A percentile compares a stretch with the other conserved stretches of the same genome.
phyloP scores from a whole-genome alignment of 64 coral and sea anemone species.

The Actinia tenebrosa region DNA sequence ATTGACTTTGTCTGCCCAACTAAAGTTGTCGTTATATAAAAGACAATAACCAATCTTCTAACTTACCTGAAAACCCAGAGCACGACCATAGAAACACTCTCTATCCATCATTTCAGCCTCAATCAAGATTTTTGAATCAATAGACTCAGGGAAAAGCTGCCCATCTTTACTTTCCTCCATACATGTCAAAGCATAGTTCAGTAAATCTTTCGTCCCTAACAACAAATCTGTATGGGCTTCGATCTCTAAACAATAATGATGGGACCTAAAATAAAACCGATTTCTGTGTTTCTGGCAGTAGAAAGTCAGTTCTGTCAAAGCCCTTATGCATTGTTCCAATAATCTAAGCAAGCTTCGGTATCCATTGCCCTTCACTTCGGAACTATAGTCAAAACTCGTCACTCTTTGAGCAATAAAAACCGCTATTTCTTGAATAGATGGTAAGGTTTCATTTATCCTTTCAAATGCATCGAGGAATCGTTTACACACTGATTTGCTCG shows the following conservation, averaged over 20 bases:
- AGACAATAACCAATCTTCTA: too few species aligned
- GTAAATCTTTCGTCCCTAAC: conserved; percentile 53
- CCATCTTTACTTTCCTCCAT: conserved; percentile 46
- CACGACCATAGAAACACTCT: conserved; percentile 94
- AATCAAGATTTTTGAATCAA: conserved; percentile 72
- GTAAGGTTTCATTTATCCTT: conserved; percentile 41
- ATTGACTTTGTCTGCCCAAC: background rate
- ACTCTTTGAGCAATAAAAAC: conserved; percentile 39
- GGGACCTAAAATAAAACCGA: conserved; percentile 84
- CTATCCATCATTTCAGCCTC: conserved; percentile 81
- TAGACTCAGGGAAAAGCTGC: conserved; percentile 67
- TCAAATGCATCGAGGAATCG: conserved; percentile 68
- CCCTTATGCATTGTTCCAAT: conserved; percentile 67
- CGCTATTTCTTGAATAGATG: conserved; percentile 42
- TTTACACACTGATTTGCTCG: conserved; percentile 62
- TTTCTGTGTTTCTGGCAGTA: conserved; percentile 81
- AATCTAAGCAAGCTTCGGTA: conserved; percentile 76
- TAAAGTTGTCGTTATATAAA: too few species aligned
- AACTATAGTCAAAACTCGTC: conserved; percentile 65
- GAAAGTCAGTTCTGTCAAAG: conserved; percentile 63
- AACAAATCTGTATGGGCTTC: conserved; percentile 70
- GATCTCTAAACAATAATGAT: conserved; percentile 90
- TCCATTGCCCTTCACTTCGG: conserved; percentile 83
- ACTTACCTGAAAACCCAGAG: conserved; percentile 93
- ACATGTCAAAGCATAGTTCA: conserved; percentile 65